These are phyloP conservation scores for Diglossa cyanea DNA, from an alignment of 2,797 vertebrate species.

Conservation along the genomic window DNA sequence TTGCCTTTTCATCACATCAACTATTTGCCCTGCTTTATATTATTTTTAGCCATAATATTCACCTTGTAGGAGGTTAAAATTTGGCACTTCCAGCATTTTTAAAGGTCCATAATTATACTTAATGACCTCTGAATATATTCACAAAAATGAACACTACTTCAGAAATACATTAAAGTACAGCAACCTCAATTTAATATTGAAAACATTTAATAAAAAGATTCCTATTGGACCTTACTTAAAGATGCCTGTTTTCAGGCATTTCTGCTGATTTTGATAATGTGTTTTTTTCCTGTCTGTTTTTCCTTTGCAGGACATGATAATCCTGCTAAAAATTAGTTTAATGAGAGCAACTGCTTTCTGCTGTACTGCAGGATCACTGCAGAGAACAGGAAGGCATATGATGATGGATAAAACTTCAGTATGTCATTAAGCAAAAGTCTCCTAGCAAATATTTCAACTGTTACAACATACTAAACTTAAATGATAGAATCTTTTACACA, in stretches of 20 bases:
- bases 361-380: neutral
- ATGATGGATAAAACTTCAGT: neutral
- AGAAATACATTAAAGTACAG: neutral
- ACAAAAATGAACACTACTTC: neutral
- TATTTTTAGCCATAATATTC: neutral
- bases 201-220: neutral
- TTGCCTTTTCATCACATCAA: neutral
- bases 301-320: neutral
- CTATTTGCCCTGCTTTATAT: neutral
- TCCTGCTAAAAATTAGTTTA: neutral
- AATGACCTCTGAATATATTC: neutral
- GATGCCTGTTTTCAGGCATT: neutral
- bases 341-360: neutral
- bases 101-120: neutral
- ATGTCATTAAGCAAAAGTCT: neutral
- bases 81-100: neutral
- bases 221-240: neutral
- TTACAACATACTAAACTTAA: neutral
- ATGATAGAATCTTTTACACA: neutral
- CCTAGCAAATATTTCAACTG: neutral
- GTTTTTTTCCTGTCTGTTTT: neutral
- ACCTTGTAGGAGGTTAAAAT: neutral
- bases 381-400: neutral
- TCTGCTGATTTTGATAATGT: neutral
- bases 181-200: neutral